A percentile compares a stretch with the other conserved stretches of the same genome.
Evolutionary conservation across 2,888 invertebrate genomes (phyloP).

Genomic region (Disparrhopalites patrizii): DNA sequence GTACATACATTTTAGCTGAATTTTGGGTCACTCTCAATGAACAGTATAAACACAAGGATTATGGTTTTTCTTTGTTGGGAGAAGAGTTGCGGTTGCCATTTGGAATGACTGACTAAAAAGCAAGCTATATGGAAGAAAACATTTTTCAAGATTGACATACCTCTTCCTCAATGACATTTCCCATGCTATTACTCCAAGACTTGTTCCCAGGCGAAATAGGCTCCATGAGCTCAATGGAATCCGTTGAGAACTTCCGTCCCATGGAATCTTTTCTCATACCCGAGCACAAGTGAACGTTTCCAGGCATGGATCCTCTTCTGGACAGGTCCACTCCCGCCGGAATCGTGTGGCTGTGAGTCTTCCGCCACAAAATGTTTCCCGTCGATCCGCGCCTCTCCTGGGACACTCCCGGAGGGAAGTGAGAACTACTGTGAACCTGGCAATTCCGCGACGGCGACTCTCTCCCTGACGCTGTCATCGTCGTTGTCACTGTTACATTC

Average conservation of each 20-base stretch:
- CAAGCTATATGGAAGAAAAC: neutral
- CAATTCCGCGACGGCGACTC: conserved; percentile 41
- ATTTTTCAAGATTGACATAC: too few species aligned
- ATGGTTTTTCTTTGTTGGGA: too few species aligned
- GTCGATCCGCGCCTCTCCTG: conserved; percentile 47
- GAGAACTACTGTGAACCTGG: conserved; percentile 40
- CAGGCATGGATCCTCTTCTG: conserved; percentile 47
- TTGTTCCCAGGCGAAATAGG: conserved; percentile 30
- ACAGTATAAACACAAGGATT: too few species aligned
- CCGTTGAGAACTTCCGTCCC: conserved; percentile 45
- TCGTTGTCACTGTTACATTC: conserved; percentile 34
- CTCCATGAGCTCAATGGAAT: conserved; percentile 47
- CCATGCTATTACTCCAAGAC: conserved; percentile 34
- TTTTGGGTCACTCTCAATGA: too few species aligned
- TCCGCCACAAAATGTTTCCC: conserved; percentile 47
- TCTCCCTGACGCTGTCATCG: conserved; percentile 25
- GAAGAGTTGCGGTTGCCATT: too few species aligned
- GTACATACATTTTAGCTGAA: too few species aligned
- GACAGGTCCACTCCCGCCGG: conserved; percentile 34
- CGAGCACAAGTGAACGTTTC: conserved; percentile 44
- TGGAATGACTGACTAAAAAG: too few species aligned
- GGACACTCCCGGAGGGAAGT: conserved; percentile 36
- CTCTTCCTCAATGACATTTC: conserved; percentile 47
- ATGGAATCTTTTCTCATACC: conserved; percentile 25
- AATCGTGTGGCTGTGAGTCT: conserved; percentile 32